Evolutionary conservation across 2,797 vertebrate species (phyloP).

Genomic region (Cryptoblepharus egeriae): DNA sequence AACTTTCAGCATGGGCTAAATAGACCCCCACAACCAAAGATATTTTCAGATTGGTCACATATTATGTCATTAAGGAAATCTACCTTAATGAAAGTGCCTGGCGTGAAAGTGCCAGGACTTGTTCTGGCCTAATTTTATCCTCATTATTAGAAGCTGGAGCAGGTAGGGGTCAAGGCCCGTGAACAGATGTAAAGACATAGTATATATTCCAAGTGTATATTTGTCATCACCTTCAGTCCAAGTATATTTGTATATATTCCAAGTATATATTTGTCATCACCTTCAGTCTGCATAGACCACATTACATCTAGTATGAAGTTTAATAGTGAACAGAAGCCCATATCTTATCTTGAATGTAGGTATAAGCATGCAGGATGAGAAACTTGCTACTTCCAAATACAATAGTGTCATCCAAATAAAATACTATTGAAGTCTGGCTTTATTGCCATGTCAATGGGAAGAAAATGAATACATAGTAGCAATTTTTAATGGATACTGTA

Average conservation of each 20-base stretch:
- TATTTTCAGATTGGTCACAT: neutral
- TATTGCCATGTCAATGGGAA: neutral
- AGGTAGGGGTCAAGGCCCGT: neutral
- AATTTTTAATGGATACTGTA: neutral
- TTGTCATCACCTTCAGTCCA: neutral
- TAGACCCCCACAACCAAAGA: no score
- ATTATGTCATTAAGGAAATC: neutral
- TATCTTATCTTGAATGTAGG: neutral
- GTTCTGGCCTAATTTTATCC: neutral
- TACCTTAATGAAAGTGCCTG: neutral
- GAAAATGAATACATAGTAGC: neutral
- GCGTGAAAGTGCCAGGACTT: neutral
- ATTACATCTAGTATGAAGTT: neutral
- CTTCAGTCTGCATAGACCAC: neutral
- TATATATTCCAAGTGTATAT: neutral
- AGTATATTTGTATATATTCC: neutral
- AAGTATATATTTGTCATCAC: neutral
- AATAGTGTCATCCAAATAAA: neutral
- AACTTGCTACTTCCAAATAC: neutral
- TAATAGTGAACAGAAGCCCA: neutral
- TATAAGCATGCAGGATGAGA: neutral
- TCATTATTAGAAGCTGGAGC: neutral
- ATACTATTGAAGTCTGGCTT: no score
- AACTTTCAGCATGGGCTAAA: neutral
- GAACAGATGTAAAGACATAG: neutral